phyloP scores from a whole-genome alignment of 2,113 vertebrate species.

The Eleginops maclovinus region DNA sequence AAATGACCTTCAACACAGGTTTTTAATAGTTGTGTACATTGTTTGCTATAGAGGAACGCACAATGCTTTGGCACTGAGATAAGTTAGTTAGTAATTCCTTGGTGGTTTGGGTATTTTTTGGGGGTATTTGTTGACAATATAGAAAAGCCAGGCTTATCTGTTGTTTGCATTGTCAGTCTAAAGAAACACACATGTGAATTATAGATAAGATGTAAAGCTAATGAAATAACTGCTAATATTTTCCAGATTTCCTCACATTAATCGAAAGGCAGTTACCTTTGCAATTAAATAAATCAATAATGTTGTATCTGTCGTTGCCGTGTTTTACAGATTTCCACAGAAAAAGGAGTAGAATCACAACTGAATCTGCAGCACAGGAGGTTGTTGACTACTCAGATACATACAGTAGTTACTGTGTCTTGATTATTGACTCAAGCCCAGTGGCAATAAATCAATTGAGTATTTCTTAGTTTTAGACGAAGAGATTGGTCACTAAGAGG shows the following conservation, averaged over 20 bases:
- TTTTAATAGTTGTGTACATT: background rate
- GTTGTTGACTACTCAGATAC: conserved; percentile 11
- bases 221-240: background rate
- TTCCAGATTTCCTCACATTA: background rate
- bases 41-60: background rate
- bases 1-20: background rate
- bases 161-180: background rate
- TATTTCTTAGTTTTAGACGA: background rate
- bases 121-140: too few species aligned
- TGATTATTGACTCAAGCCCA: conserved; percentile 21
- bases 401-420: conserved; percentile 5
- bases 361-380: conserved; percentile 11
- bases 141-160: background rate
- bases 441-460: conserved; percentile 18
- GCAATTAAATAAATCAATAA: background rate
- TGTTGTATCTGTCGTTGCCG: background rate
- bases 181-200: background rate
- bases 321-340: background rate
- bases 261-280: background rate
- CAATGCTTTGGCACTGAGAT: background rate
- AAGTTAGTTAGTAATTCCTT: too few species aligned
- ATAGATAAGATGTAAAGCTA: background rate
- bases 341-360: background rate
- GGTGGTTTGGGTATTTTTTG: too few species aligned
- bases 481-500: background rate